Evolutionary conservation across 2,113 vertebrate species (phyloP), one percentile per base, ranked within the genome.

Genomic region (Ia io): DNA sequence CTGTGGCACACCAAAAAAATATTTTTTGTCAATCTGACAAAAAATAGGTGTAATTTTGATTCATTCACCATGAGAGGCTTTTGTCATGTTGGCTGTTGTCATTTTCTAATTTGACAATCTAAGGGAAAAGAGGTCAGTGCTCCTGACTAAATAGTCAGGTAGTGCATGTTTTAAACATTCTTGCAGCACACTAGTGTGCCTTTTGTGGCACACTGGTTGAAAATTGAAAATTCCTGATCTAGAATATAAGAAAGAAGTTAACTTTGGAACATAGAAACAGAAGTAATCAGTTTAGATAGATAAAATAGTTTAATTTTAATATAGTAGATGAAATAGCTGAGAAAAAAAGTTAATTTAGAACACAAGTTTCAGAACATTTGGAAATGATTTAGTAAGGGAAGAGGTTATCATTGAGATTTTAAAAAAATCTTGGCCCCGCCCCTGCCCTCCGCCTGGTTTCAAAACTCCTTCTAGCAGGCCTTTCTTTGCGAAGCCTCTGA

Each of bases 281-380:
- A 92, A 89, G 23, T 89, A 53, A 79, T 78, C n/a, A 77, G 9
- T 73, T 71, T 74, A 84, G 61, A 22, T 61, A 82, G 37, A 49
- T 47, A 44, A 83, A 16, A 87, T 35, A 71, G 40, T 25, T 77
- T 84, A 70, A 70, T 90, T 80, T 82, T 69, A 56, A 40, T 40
- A 73, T 78, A 63, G 56, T 65, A 71, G 42, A 56, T 93, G 40
- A 82, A 86, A 49, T 47, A 25, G 16, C 25, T 93, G 59, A 86
- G 80, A 17, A 83, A 74, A 90, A 79, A 84, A n/a, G 30, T 77
- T 70, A 61, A 78, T 88, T 94, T 78, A 83, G 35, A 91, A 93
- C 12, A 89, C 13, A 80, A 71, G 74, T n/a, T 80, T 76, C 5
- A 35, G 49, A 91, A 87, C 17, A 7, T 85, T 90, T 65, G 22